Conservation (phyloP, 2,797 vertebrate genomes). For the Brachyalestes nurse region DNA sequence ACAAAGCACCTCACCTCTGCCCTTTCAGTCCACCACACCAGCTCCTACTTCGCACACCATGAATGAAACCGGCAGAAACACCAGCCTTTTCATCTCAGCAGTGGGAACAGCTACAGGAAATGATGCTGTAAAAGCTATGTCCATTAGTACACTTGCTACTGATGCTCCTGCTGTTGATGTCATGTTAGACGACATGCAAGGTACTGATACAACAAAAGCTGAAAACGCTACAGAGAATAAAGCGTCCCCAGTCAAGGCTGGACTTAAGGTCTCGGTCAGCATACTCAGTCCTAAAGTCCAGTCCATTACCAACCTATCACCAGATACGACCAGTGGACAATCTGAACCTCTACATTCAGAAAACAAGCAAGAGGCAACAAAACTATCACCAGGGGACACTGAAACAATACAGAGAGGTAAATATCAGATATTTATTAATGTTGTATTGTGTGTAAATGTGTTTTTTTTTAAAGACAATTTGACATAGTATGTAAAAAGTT, state of each 20-base stretch:
- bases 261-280: not conserved
- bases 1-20: not conserved
- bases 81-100: not conserved
- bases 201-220: not conserved
- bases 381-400: not conserved
- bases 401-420: constrained; percentile 15
- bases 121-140: not conserved
- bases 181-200: not conserved
- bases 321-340: not conserved
- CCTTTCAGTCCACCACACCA: constrained; percentile 13
- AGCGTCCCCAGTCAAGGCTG: not conserved
- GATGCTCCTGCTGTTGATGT: not conserved
- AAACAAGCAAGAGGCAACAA: not conserved
- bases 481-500: no score
- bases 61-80: not conserved
- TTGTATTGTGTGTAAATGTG: no score
- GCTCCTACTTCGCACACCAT: not conserved
- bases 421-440: not conserved
- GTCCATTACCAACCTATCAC: not conserved
- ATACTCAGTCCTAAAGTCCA: not conserved
- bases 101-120: not conserved
- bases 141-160: not conserved
- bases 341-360: not conserved
- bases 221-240: not conserved
- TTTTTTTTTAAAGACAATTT: no score